Evolutionary conservation across 1,140 invertebrate genomes (phyloP).

Genomic region (Planococcus citri): DNA sequence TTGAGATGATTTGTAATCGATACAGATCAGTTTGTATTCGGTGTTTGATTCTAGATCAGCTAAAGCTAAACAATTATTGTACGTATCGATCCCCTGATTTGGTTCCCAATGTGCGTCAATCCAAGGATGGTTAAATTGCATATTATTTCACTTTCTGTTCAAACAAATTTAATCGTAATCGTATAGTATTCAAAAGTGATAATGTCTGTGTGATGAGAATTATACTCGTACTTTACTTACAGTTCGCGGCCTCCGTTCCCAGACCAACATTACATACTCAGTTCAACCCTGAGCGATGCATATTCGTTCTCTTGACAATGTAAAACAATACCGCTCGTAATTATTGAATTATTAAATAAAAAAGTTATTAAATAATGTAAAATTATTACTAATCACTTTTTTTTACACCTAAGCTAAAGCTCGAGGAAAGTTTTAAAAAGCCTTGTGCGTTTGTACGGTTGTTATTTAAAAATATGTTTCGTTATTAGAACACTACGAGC

Average conservation of each 20-base stretch:
- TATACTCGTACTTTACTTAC: neutral
- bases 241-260: neutral
- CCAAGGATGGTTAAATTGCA: conserved; percentile 6
- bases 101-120: conserved; percentile 1
- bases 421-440: neutral
- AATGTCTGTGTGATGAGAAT: no score
- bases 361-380: neutral
- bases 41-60: conserved; percentile 2
- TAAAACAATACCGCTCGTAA: no score
- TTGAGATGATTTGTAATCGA: neutral
- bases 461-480: no score
- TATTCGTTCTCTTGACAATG: no score
- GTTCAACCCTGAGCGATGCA: neutral
- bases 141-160: neutral
- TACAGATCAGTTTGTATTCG: neutral
- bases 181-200: no score
- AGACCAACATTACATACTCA: neutral
- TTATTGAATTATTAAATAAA: neutral
- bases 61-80: neutral
- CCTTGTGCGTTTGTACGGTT: no score
- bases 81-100: neutral
- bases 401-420: neutral
- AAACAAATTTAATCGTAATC: neutral
- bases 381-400: neutral
- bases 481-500: no score